Percentiles rank a stretch among this genome's conserved stretches.
Evolutionary conservation across 2,888 invertebrate genomes (phyloP).

Genomic region (Therioaphis trifolii): DNA sequence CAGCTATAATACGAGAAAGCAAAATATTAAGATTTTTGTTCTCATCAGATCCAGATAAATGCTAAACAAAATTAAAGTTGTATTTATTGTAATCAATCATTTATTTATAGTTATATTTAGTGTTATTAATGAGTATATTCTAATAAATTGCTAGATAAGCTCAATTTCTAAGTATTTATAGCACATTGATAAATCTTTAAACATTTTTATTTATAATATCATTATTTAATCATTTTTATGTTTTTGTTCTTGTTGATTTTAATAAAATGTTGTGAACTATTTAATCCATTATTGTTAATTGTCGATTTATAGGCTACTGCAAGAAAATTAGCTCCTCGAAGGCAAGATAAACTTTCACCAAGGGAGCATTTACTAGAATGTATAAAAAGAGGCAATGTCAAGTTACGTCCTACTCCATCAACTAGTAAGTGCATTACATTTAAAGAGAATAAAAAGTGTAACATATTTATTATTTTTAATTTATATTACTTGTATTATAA

Average conservation of each 20-base stretch:
- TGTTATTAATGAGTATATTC: neutral
- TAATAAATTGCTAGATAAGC: neutral
- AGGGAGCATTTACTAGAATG: slow-evolving; percentile 88
- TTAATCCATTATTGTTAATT: neutral
- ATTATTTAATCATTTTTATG: neutral
- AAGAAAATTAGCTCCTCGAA: slow-evolving; percentile 80
- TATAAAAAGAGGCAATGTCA: slow-evolving; percentile 77
- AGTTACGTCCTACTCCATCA: slow-evolving; percentile 70
- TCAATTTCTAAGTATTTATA: neutral
- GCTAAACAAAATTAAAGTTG: too few species aligned
- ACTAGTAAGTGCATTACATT: slow-evolving; percentile 57
- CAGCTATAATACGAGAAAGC: too few species aligned
- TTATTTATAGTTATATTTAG: neutral
- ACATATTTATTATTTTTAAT: neutral
- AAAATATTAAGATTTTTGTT: too few species aligned
- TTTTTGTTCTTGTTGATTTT: neutral
- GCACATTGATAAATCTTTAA: neutral
- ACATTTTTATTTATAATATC: neutral
- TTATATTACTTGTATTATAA: neutral
- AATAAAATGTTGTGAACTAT: neutral
- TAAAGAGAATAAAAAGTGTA: neutral
- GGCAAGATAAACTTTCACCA: slow-evolving; percentile 73
- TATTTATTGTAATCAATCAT: neutral
- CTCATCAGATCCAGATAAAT: too few species aligned
- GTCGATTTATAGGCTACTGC: slow-evolving; percentile 78